Evolutionary conservation across 92 coral and sea anemone genomes (phyloP), one percentile per base, ranked within the genome.

Genomic region (Zoanthus solanderi): DNA sequence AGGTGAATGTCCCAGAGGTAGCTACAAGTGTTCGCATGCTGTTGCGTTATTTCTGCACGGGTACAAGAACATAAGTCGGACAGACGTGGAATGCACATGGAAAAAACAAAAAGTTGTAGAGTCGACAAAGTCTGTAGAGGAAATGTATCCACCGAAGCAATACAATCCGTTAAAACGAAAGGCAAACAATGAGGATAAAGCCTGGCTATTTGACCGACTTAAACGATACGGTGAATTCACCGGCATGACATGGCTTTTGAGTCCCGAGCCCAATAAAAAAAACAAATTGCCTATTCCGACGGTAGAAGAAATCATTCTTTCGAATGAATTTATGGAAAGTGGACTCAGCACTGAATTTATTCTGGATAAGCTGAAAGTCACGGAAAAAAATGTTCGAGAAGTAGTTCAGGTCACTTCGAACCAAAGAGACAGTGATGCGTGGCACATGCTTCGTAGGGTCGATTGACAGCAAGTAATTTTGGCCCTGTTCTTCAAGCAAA

Each of bases 1-100:
- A 46, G 68, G 87, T 42, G 87, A 83, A 67, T 83, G 87, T 52
- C 87, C 78, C 18, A 83, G 87, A 83, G 87, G 87, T 29, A 30
- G 34, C 42, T 81, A 81, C 86, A 81, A 81, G 86, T 81, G 86
- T 58, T 11, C 34, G 16, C 74, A 57, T 61, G 86, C 86, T 18
- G 86, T 30, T 30, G 86, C 86, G 7, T 37, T 57, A 58, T 58
- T 81, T 61, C 17, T 81, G 16, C 86, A 81, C 18, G 86, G 86
- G 17, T 56, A 81, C 75, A 81, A 81, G 65, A 81, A 81, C 56
- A 52, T 61, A 15, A 81, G 86, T 61, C 73, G 86, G 30, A 81
- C 86, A 14, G 73, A 81, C 86, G 45, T 81, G 17, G 86, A 81
- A 56, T 81, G 86, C 73, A 15, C 42, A 30, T 52, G 87, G 78